Percentiles rank a stretch among this genome's conserved stretches.
These are phyloP conservation scores for Cyrtonyx montezumae DNA, from an alignment of 2,113 vertebrate species.

Conservation along the genomic window DNA sequence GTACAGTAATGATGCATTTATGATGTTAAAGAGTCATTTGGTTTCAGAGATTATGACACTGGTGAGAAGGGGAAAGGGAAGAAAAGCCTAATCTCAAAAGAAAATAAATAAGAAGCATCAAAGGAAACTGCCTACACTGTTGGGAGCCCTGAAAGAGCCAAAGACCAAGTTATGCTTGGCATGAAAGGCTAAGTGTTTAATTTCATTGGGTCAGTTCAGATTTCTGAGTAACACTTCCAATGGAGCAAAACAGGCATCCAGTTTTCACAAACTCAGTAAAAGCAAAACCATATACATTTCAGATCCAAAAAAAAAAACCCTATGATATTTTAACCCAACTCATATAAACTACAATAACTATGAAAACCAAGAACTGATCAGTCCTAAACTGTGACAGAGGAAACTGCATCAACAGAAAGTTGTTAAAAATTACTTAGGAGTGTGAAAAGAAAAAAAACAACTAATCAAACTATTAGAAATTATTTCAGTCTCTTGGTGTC, in stretches of 20 bases:
- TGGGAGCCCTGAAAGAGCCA: not conserved
- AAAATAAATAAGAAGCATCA: conserved; percentile 27
- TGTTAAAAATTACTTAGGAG: not conserved
- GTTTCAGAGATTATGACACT: not conserved
- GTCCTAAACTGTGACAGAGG: not conserved
- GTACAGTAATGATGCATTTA: not conserved
- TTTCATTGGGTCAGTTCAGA: not conserved
- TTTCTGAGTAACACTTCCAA: not conserved
- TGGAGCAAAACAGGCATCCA: not conserved
- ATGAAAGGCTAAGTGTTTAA: not conserved
- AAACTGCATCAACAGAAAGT: not conserved
- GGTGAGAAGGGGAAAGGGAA: not conserved
- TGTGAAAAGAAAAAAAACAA: not conserved
- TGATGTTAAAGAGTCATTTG: not conserved
- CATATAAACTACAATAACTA: not conserved
- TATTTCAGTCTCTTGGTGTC: not conserved
- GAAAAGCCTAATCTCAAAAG: not conserved
- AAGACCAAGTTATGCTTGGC: conserved; percentile 29
- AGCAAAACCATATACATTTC: not conserved
- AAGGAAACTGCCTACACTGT: conserved; percentile 10
- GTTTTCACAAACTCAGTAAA: not conserved
- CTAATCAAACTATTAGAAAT: not conserved
- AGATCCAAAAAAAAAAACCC: not conserved
- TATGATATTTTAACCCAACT: not conserved
- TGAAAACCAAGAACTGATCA: not conserved